Evolutionary conservation across 2,797 vertebrate species (phyloP), one percentile per base, ranked within the genome.

Genomic region (Meriones psammophilus): DNA sequence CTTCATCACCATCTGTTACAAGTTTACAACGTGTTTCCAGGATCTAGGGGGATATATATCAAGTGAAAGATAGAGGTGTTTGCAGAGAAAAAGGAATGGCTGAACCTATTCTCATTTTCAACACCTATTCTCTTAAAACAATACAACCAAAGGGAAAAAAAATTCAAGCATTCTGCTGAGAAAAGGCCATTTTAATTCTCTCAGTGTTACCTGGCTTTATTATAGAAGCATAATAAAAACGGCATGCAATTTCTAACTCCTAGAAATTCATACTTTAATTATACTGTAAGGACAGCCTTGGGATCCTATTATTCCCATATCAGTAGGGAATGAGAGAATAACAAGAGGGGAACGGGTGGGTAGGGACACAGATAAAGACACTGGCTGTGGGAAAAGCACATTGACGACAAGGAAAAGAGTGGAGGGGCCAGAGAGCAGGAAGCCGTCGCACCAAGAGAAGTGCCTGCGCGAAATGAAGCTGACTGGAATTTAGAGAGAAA

Each of bases 1-100:
- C 97, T 98, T 98, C 98, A 98, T 98, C 97, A 97, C 98, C 98
- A 98, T 98, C 98, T 98, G 98, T 98, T 98, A 98, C 97, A 98
- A 98, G 98, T 99, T 98, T 98, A 98, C 97, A 98, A 97, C 98
- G 98, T 98, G 97, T 98, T 98, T 97, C 96, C 95, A 97, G 98
- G 98, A 98, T 98, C 98, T 98, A 93, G 98, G 98, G 98, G 97
- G 95, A 98, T 98, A 98, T 98, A 98, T 98, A 98, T 98, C 98
- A 98, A 97, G 95, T 97, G 97, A 98, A 98, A 98, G 97, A 98
- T 97, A 98, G 98, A 98, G 97, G 98, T 98, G 97, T 98, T 98
- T 98, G 98, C 96, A 98, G 97, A 96, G 97, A 97, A 98, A 97
- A 17, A 98, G 97, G 97, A 90, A 98, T 97, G 97, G 96, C 97